Evolutionary conservation across 1,140 invertebrate genomes (phyloP), one percentile per base, ranked within the genome.

Genomic region (Phortica variegata): DNA sequence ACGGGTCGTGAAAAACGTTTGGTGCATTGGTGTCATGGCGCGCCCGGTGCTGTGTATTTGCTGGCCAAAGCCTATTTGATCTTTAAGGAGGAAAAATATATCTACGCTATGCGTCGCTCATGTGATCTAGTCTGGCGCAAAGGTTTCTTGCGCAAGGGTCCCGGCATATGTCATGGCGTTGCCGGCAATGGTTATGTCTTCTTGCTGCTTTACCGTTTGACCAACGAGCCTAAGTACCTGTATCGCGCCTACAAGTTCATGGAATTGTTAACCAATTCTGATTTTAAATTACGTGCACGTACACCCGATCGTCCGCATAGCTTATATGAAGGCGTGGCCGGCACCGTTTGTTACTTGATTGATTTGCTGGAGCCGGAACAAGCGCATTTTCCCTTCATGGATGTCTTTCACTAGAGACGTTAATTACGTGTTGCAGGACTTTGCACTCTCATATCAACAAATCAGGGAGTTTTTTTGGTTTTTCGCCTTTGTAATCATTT

Each of bases 11-110:
- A 78, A 2, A 73, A 81, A 50, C 85, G 89, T 52, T 65, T 93
- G 2, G 83, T 93, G 3, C 91, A 94, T 65, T 93, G 90, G 90
- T 94, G 91, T 77, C 90, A 93, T 76, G 91, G 91, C 2, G 89
- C 90, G 21, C 85, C 89, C 37, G 89, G 90, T 7, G 82, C 85
- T 2, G 77, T 91, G 7, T 93, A 92, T 70, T 65, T 92, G 16
- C 81, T 93, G 79, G 90, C 88, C 2, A 89, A 87, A 76, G 89
- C 91, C 1, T 92, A 88, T 75, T 61, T 87, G 3, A 66, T 85
- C 3, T 92, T 84, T 76, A 83, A 85, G 49, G 89, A 92, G 49
- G 73, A 83, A 3, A 87, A 85, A 62, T 93, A 90, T 72, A 72
- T 91, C 8, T 65, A 84, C 6, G 82, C 87, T 1, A 86, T 87